A percentile compares a stretch with the other conserved stretches of the same genome.
These are phyloP conservation scores for Myanophis thanlyinensis DNA, from an alignment of 2,113 vertebrate genomes.

Conservation along the genomic window DNA sequence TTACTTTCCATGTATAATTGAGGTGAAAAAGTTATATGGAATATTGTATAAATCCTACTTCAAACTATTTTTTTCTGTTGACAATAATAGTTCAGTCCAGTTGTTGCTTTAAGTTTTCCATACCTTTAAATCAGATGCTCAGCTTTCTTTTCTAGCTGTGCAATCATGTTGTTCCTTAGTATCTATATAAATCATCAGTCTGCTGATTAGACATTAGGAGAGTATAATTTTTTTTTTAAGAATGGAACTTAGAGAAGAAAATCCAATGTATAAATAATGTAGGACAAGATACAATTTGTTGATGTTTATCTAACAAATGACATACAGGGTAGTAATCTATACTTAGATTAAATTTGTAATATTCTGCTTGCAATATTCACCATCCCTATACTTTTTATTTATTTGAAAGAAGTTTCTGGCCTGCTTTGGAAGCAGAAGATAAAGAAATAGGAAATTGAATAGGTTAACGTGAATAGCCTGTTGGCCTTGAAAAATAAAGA, in stretches of 20 bases:
- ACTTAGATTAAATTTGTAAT: not conserved
- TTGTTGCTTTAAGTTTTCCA: not conserved
- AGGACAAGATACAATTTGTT: not conserved
- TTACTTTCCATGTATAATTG: not conserved
- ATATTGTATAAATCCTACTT: not conserved
- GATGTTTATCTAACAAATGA: not conserved
- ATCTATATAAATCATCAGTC: not conserved
- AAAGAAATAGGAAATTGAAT: conserved; percentile 1
- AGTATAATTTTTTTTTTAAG: not conserved
- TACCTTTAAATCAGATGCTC: not conserved
- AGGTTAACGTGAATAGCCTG: not conserved
- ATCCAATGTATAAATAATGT: not conserved
- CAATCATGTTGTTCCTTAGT: not conserved
- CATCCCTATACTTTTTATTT: not conserved
- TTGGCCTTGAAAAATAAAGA: not conserved
- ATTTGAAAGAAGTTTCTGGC: conserved; percentile 14
- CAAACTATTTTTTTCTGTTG: not conserved
- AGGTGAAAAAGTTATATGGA: not conserved
- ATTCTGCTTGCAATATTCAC: not conserved
- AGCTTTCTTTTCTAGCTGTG: not conserved
- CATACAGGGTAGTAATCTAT: not conserved
- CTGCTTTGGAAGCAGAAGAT: not conserved
- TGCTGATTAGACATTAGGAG: conserved; percentile 1
- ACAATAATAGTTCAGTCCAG: not conserved
- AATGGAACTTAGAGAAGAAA: not conserved